Conservation (phyloP, 2,888 invertebrate species). For the Macropis europaea region DNA sequence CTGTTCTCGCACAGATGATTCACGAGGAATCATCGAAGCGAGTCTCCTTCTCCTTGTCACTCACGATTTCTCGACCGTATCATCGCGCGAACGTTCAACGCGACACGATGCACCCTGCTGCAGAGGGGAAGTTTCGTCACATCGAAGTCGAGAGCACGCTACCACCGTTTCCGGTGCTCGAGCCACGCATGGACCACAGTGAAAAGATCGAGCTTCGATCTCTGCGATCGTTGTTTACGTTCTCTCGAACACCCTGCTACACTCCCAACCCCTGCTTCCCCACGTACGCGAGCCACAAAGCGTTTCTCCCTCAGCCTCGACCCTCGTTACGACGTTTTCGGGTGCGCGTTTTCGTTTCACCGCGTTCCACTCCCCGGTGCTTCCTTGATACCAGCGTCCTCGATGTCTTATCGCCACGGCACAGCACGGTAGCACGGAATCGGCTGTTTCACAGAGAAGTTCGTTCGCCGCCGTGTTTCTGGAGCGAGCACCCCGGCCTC, state of each 20-base stretch:
- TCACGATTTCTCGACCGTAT: slow-evolving; percentile 8
- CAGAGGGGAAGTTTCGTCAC: slow-evolving; percentile 49
- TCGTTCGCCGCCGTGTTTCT: slow-evolving; percentile 11
- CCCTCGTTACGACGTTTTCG: background rate
- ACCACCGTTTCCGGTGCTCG: slow-evolving; percentile 23
- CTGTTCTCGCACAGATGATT: slow-evolving; percentile 1
- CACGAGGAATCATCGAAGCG: background rate
- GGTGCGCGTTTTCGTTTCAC: background rate
- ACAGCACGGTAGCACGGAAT: background rate
- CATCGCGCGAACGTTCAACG: slow-evolving; percentile 13
- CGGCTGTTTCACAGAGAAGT: slow-evolving; percentile 13
- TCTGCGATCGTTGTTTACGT: slow-evolving; percentile 8
- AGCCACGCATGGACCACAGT: background rate
- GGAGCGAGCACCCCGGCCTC: background rate
- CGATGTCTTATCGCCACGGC: slow-evolving; percentile 5
- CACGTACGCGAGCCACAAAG: background rate
- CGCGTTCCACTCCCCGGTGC: no score
- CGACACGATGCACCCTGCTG: slow-evolving; percentile 28
- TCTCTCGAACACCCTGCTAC: slow-evolving; percentile 5
- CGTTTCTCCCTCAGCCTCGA: slow-evolving; percentile 15
- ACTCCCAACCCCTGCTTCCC: background rate
- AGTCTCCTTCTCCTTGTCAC: background rate
- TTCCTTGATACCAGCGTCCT: slow-evolving; percentile 8
- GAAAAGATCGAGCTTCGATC: slow-evolving; percentile 17
- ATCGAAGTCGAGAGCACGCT: slow-evolving; percentile 44